Evolutionary conservation across 1,140 invertebrate species (phyloP), one percentile per base, ranked within the genome.

Genomic region (Gonatopus flavifemur): DNA sequence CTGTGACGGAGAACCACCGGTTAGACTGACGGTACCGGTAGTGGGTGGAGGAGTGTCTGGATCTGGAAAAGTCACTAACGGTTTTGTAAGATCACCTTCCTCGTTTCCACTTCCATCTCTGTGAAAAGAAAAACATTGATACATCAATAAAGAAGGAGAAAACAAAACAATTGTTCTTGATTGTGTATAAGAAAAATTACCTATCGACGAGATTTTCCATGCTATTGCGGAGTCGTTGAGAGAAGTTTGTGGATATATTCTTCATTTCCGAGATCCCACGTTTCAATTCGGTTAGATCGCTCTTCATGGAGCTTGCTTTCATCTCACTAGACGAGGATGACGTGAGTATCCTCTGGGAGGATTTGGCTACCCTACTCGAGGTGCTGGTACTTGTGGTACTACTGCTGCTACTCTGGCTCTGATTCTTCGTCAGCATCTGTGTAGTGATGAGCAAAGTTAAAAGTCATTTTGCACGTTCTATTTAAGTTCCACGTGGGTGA

Each of bases 51-150:
- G 86, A 3, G 86, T 85, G 51, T 88, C 87, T 0, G 86, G 84
- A 66, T 90, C 88, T 0, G 89, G 89, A 73, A 88, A 88, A 33
- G 89, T 91, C 12, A 91, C 87, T 49, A 90, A 66, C 3, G 87
- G 88, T 61, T 87, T 85, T 7, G 73, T 69, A 53, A 81, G 68
- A 55, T 83, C 80, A 35, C 67, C 60, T 67, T 71, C 82, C 28
- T 72, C 70, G 3, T 60, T 25, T 6, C 63, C 71, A 51, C 44
- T 69, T 25, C 59, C 59, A 20, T 77, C 72, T 42, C 75, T 77
- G 30, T 19, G 52, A 56, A 36, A 36, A 36, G 9, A 36, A 4
- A 18, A 2, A 19, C 16, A 6, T 6, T 28, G 12, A 28, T 28
- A 12, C 25, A 12, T 28, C 25, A 7, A 12, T 7, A 28, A 28